phyloP scores from a whole-genome alignment of 2,888 invertebrate genomes.

The Stratiomys singularior region DNA sequence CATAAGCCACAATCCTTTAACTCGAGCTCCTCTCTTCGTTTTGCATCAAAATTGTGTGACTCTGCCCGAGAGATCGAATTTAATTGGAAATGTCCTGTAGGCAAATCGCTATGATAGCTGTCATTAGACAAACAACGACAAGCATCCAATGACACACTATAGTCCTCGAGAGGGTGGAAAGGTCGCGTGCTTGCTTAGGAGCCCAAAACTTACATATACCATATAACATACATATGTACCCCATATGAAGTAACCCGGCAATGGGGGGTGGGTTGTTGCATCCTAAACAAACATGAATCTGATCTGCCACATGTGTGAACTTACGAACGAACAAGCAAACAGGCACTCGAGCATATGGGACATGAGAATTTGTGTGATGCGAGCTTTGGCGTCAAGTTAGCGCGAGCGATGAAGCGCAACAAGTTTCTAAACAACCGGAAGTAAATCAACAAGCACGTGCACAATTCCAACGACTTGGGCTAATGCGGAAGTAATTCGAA shows the following conservation, averaged over 20 bases:
- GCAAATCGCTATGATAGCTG: conserved; percentile 25
- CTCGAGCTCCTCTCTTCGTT: not conserved
- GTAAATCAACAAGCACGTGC: conserved; percentile 51
- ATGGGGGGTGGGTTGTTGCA: not conserved
- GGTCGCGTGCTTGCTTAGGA: not conserved
- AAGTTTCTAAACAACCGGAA: conserved; percentile 55
- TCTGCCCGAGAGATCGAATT: conserved; percentile 28
- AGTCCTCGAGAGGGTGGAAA: not conserved
- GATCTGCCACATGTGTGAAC: conserved; percentile 26
- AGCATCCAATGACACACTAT: conserved; percentile 2
- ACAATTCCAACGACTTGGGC: not conserved
- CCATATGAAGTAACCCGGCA: not conserved
- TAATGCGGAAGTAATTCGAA: conserved; percentile 13
- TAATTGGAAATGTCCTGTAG: conserved; percentile 30
- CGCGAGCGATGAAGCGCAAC: conserved; percentile 50
- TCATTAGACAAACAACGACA: conserved; percentile 40
- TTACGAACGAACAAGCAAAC: conserved; percentile 6
- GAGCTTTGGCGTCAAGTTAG: conserved; percentile 39
- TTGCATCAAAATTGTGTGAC: conserved; percentile 3
- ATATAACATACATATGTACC: not conserved
- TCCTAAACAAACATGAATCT: conserved; percentile 31
- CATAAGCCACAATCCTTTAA: not conserved
- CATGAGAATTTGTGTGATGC: not conserved
- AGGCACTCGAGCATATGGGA: not conserved
- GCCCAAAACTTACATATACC: not conserved